Percentiles rank a stretch among this genome's conserved stretches.
Evolutionary conservation across 2,797 vertebrate genomes (phyloP).

Genomic region (Intellagama lesueurii): DNA sequence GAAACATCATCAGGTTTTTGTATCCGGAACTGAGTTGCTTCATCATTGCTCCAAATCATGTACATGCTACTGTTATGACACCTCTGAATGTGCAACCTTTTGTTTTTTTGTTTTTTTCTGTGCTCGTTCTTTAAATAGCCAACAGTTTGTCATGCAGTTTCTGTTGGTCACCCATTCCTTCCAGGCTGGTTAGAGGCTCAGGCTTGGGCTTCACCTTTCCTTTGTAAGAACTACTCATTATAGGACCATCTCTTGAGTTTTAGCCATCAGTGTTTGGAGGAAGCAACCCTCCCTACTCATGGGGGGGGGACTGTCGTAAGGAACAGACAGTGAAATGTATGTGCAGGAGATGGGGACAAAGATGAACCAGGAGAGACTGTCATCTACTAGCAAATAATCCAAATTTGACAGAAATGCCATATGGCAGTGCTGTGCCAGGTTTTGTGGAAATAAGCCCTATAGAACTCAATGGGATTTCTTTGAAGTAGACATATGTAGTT

Average conservation of each 20-base stretch:
- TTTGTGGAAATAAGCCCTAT: no score
- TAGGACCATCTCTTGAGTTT: neutral
- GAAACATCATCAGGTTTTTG: neutral
- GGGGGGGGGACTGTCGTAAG: neutral
- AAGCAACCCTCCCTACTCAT: neutral
- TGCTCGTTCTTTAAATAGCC: neutral
- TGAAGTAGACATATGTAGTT: no score
- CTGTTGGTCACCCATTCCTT: neutral
- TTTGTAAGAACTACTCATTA: neutral
- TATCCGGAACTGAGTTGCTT: neutral
- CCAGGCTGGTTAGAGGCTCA: neutral
- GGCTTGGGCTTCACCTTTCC: neutral
- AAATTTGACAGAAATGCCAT: no score
- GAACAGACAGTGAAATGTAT: neutral
- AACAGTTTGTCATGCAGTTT: neutral
- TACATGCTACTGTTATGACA: neutral
- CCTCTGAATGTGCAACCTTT: neutral
- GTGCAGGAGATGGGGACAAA: neutral
- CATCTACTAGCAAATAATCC: no score
- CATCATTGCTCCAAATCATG: neutral
- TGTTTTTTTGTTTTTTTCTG: neutral
- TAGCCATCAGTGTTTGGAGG: neutral
- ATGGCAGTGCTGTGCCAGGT: no score
- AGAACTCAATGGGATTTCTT: no score
- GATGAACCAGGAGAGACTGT: no score